phyloP scores from a whole-genome alignment of 1,140 invertebrate species.

The Trinorchestia longiramus region DNA sequence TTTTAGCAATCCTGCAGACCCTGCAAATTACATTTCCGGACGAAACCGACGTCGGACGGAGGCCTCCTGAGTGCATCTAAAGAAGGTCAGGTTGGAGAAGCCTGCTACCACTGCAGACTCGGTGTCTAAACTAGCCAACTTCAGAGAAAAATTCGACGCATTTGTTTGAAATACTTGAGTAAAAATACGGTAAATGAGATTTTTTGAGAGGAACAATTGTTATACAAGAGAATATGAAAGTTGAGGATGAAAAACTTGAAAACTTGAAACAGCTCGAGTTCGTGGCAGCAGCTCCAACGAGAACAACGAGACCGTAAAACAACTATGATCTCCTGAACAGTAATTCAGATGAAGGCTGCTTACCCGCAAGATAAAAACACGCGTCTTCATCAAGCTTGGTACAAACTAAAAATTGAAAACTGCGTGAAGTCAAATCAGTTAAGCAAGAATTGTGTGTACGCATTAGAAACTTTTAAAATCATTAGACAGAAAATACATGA shows the following conservation, averaged over 20 bases:
- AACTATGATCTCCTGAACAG: background rate
- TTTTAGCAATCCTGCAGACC: background rate
- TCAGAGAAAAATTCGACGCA: background rate
- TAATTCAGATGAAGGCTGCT: background rate
- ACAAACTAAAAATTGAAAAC: background rate
- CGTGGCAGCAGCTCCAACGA: background rate
- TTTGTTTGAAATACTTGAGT: background rate
- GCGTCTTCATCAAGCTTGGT: background rate
- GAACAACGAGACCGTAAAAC: background rate
- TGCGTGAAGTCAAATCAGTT: background rate
- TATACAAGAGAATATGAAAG: background rate
- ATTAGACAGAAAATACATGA: background rate
- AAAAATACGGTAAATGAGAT: background rate
- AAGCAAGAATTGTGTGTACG: background rate
- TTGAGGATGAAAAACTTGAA: background rate
- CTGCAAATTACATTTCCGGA: conserved; percentile 14
- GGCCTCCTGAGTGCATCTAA: background rate
- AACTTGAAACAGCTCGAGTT: background rate
- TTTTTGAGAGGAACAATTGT: background rate
- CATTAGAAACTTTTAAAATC: background rate
- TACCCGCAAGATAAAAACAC: background rate
- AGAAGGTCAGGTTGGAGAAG: background rate
- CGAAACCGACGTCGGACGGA: background rate
- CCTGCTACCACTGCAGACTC: background rate
- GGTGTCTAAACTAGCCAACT: background rate